These are phyloP conservation scores for Onchidella celtica DNA, from an alignment of 2,888 invertebrate genomes.

Conservation along the genomic window DNA sequence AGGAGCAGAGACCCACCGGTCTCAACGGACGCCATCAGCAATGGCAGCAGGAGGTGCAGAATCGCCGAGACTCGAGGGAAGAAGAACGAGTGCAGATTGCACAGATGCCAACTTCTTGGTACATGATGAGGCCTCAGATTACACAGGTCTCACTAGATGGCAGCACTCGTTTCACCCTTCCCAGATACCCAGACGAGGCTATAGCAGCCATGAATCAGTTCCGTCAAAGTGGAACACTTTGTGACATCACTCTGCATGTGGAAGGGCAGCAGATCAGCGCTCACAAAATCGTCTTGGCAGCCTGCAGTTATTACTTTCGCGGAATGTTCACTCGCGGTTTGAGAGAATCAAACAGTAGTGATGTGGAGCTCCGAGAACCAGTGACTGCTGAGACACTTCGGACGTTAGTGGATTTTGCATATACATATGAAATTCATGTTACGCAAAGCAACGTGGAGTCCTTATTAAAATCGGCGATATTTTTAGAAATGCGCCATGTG, in stretches of 20 bases:
- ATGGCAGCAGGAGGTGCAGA: neutral
- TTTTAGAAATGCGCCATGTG: slow-evolving; percentile 88
- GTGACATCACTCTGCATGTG: slow-evolving; percentile 87
- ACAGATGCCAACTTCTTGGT: slow-evolving; percentile 61
- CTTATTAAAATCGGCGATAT: slow-evolving; percentile 93
- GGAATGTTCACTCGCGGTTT: slow-evolving; percentile 97
- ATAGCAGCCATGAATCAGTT: slow-evolving; percentile 94
- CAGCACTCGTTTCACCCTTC: slow-evolving; percentile 78
- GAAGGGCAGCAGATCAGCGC: slow-evolving; percentile 92
- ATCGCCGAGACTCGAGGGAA: neutral
- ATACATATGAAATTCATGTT: slow-evolving; percentile 93
- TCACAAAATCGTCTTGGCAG: slow-evolving; percentile 92
- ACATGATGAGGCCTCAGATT: slow-evolving; percentile 68
- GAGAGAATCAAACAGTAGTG: slow-evolving; percentile 91
- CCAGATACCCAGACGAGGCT: slow-evolving; percentile 87
- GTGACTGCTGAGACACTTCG: slow-evolving; percentile 89
- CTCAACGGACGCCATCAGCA: neutral
- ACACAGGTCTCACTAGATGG: slow-evolving; percentile 71
- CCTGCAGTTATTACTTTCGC: slow-evolving; percentile 95
- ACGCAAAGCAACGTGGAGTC: slow-evolving; percentile 95
- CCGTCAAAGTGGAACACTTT: slow-evolving; percentile 92
- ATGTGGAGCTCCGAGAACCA: slow-evolving; percentile 84
- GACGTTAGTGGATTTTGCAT: slow-evolving; percentile 93
- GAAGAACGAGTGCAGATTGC: neutral
- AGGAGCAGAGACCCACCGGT: neutral